Conservation (phyloP, 2,113 vertebrate genomes). For the Otis tarda region DNA sequence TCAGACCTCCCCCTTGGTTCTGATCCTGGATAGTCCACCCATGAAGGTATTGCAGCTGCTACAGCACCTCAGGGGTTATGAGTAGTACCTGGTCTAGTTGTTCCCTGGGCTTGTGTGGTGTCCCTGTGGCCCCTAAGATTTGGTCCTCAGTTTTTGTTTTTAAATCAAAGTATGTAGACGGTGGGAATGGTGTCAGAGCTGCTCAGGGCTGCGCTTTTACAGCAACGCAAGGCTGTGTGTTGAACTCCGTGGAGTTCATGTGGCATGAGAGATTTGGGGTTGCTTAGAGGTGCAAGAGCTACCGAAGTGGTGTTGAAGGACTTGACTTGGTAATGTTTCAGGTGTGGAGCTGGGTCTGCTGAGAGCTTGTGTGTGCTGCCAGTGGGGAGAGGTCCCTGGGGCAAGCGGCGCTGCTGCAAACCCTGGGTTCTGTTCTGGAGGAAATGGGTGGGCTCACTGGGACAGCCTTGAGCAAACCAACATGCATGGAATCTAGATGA, state of each 20-base stretch:
- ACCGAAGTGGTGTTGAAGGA: neutral
- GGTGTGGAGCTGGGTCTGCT: neutral
- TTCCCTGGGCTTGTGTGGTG: neutral
- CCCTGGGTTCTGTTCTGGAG: neutral
- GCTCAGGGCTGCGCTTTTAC: neutral
- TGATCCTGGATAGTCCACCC: neutral
- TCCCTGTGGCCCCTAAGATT: too few species aligned
- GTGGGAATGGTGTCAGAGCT: neutral
- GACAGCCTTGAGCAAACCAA: neutral
- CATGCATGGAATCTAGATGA: rapidly evolving
- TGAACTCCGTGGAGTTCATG: neutral
- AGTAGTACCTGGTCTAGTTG: neutral
- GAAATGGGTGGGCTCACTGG: rapidly evolving
- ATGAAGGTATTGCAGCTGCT: neutral
- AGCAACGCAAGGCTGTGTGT: neutral
- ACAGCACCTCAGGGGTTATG: rapidly evolving
- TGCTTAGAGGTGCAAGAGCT: neutral
- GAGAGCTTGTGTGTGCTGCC: neutral
- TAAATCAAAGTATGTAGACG: neutral
- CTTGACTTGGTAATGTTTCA: neutral
- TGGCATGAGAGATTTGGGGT: neutral
- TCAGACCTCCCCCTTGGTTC: neutral
- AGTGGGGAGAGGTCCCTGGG: neutral
- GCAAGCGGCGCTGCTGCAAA: neutral
- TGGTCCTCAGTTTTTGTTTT: neutral